Conservation (phyloP, 2,888 invertebrate species). For the Pogonocherus hispidulus region DNA sequence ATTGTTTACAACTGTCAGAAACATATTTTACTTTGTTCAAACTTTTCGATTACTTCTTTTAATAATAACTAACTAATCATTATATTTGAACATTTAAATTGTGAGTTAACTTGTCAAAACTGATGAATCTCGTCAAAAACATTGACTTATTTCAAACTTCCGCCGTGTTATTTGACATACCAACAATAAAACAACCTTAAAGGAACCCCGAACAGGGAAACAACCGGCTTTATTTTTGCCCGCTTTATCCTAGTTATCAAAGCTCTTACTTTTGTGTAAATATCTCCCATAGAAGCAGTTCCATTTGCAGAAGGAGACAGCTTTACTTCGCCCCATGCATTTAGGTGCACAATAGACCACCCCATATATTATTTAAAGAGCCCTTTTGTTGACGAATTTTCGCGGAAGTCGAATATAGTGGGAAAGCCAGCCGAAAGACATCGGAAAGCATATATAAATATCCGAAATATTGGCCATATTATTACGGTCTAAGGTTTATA, state of each 20-base stretch:
- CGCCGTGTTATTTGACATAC: background rate
- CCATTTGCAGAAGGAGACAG: constrained; percentile 46
- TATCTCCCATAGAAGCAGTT: constrained; percentile 34
- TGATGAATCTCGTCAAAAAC: background rate
- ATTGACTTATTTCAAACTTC: background rate
- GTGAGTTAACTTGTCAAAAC: too few species aligned
- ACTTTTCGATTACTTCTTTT: too few species aligned
- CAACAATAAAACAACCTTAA: background rate
- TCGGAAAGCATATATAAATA: background rate
- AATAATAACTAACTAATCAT: too few species aligned
- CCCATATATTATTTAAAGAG: constrained; percentile 61
- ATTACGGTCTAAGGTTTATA: too few species aligned
- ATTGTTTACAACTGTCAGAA: too few species aligned
- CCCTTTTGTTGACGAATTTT: constrained; percentile 53
- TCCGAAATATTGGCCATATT: too few species aligned
- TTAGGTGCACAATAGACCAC: constrained; percentile 58
- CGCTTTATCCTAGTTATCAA: constrained; percentile 22
- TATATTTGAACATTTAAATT: too few species aligned
- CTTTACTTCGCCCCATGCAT: constrained; percentile 50
- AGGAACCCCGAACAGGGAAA: background rate
- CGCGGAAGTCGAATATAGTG: constrained; percentile 31
- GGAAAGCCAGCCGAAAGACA: background rate
- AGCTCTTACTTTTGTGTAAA: constrained; percentile 39
- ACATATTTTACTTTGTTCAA: too few species aligned
- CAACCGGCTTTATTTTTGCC: background rate